phyloP scores from a whole-genome alignment of 2,888 invertebrate genomes.

The Ophion costatus region DNA sequence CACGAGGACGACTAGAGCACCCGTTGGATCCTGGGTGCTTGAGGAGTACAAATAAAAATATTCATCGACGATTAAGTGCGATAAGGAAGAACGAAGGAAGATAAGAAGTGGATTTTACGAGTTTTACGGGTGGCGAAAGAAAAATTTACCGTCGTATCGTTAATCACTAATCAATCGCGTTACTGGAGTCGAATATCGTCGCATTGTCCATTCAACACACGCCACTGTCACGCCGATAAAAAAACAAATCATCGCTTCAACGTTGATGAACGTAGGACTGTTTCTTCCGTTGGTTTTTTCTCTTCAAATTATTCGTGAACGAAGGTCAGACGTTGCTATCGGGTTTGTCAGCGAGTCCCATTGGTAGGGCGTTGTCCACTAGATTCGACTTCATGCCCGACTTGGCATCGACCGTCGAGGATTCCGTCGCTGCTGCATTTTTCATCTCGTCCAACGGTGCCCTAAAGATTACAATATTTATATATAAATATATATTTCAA shows the following conservation, averaged over 20 bases:
- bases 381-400: constrained; percentile 90
- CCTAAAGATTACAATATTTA: constrained; percentile 84
- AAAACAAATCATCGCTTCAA: constrained; percentile 29
- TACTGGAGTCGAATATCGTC: constrained; percentile 47
- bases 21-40: constrained; percentile 33
- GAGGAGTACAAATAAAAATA: constrained; percentile 1
- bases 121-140: too few relatives aligned
- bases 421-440: constrained; percentile 86
- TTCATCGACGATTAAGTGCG: constrained; percentile 7
- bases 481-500: neutral
- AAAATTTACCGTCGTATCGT: constrained; percentile 25
- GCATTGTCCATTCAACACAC: constrained; percentile 49
- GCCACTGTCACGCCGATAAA: constrained; percentile 28
- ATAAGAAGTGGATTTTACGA: constrained; percentile 46
- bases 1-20: constrained; percentile 64
- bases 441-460: constrained; percentile 93
- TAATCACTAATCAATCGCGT: constrained; percentile 48
- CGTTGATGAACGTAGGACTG: constrained; percentile 3
- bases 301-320: constrained; percentile 48
- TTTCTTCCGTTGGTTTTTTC: constrained; percentile 32
- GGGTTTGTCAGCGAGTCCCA: constrained; percentile 90
- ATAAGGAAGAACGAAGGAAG: constrained; percentile 52
- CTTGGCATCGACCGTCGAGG: constrained; percentile 78
- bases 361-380: constrained; percentile 92
- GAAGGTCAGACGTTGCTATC: constrained; percentile 88